phyloP scores from a whole-genome alignment of 2,888 invertebrate species.

The Brachypalpus laphriformis region DNA sequence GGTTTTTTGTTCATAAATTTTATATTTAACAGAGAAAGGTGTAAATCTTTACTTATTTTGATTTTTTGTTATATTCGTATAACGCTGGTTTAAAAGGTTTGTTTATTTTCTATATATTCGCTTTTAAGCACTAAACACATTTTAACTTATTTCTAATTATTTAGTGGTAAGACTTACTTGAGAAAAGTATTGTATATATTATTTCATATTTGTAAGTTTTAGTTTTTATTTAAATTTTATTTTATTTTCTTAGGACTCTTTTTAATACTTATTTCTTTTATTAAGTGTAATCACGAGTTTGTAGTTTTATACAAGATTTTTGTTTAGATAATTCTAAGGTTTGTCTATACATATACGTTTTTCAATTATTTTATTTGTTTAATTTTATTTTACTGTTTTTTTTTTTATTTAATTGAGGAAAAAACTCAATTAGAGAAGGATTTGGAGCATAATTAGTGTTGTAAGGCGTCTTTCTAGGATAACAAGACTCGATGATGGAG shows the following conservation, averaged over 20 bases:
- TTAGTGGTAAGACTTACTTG: conserved; percentile 24
- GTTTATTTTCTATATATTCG: neutral
- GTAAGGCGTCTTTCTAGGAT: too few relatives aligned
- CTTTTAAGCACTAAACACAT: conserved; percentile 13
- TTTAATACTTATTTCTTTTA: conserved; percentile 64
- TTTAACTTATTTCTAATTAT: conserved; percentile 4
- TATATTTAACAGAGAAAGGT: conserved; percentile 17
- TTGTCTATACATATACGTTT: neutral
- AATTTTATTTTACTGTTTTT: neutral
- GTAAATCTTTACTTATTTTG: conserved; percentile 5
- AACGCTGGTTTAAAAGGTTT: conserved; percentile 25
- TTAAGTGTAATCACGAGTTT: conserved; percentile 51
- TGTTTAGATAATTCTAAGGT: neutral
- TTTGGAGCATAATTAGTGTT: too few relatives aligned
- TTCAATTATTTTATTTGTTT: neutral
- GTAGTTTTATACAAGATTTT: conserved; percentile 12
- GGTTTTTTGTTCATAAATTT: neutral
- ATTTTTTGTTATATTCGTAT: conserved; percentile 5
- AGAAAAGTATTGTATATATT: conserved; percentile 12
- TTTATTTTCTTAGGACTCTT: conserved; percentile 53
- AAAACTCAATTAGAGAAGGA: too few relatives aligned
- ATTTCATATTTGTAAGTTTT: conserved; percentile 8
- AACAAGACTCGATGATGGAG: too few relatives aligned
- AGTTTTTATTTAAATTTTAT: neutral
- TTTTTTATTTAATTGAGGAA: neutral